Base-by-base conservation (phyloP, 2,113 vertebrate species). In the Leptocoma aspasia region DNA sequence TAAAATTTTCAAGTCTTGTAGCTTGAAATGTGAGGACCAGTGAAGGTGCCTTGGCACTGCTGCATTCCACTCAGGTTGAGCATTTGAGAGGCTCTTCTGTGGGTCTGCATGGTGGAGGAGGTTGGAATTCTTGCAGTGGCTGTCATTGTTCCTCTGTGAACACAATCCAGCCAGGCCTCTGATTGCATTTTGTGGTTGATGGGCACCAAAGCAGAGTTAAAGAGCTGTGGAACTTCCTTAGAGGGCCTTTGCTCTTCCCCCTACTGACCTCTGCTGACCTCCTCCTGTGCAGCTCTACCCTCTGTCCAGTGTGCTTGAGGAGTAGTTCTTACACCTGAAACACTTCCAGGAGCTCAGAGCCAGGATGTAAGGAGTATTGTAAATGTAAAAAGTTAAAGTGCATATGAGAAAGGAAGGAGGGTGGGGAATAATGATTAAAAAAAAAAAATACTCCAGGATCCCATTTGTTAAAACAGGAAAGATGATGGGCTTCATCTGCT, bases 181-280 rank as follows among this genome's bases (percentile, higher is more conserved):
- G 28, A 5, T 10, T 28, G 15, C 11, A 1, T 35, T 76, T 57
- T 0, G 12, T n/a, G 13, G 22, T 61, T 1, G 1, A 1, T 47
- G 33, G 16, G 19, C 16, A 69, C 13, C 10, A 7, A 71, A 37
- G 21, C 8, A 8, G 53, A 75, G 31, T 71, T 64, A 6, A 42
- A 80, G 49, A 18, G 5, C 31, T 41, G 10, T 75, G 33, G 53
- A 69, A 42, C 49, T 61, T 94, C 26, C 18, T 6, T 68, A 13
- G 27, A 42, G 45, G 49, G 14, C 11, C 35, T 78, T 71, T 59
- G 44, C 27, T 73, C 39, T 37, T 63, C 16, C 50, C 30, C 10
- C 13, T 9, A 0, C 31, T 73, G 68, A 57, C 19, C 23, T 82
- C 35, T 68, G 47, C 47, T 0, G 4, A 54, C 8, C 6, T 61